Evolutionary conservation across 2,888 invertebrate species (phyloP).

Genomic region (Latrodectus hesperus): DNA sequence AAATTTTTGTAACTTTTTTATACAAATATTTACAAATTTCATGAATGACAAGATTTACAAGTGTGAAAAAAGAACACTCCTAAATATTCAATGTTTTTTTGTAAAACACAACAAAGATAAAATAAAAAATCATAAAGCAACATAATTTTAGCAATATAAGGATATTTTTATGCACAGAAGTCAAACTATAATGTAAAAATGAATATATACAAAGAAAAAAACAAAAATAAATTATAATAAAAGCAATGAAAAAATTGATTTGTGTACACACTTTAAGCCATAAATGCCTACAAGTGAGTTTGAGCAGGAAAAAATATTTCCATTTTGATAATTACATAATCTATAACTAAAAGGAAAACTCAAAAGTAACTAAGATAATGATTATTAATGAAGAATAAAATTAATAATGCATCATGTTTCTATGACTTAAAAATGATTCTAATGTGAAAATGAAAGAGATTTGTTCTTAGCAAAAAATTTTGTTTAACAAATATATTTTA

Average conservation of each 20-base stretch:
- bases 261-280: background rate
- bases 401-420: background rate
- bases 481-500: too few relatives aligned
- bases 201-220: background rate
- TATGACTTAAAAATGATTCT: background rate
- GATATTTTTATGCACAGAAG: background rate
- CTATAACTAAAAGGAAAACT: background rate
- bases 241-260: background rate
- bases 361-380: background rate
- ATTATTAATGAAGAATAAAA: background rate
- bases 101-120: constrained; percentile 27
- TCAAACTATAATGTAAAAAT: background rate
- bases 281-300: too few relatives aligned
- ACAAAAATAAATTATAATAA: background rate
- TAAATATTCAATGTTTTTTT: constrained; percentile 31
- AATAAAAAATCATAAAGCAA: constrained; percentile 3
- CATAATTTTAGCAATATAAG: background rate
- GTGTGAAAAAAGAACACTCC: constrained; percentile 37
- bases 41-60: constrained; percentile 21
- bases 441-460: too few relatives aligned
- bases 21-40: constrained; percentile 50
- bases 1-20: constrained; percentile 6
- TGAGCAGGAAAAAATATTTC: background rate
- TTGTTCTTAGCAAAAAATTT: too few relatives aligned
- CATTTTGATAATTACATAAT: background rate